These are phyloP conservation scores for Apodemia mormo DNA, from an alignment of 2,888 invertebrate genomes.

Conservation along the genomic window DNA sequence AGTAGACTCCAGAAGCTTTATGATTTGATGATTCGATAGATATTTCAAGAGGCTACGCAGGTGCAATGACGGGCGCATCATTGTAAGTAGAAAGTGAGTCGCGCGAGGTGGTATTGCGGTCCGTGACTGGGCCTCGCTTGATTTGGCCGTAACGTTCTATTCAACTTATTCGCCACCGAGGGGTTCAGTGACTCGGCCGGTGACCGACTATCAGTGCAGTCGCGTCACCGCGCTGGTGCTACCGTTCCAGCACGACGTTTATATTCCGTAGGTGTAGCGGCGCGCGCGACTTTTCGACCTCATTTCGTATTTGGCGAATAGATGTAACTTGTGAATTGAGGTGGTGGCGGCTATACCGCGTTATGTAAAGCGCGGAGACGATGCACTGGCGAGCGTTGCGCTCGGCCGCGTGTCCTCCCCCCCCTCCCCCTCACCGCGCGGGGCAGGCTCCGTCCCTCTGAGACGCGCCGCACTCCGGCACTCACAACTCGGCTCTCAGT, in stretches of 20 bases:
- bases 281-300: slow-evolving; percentile 62
- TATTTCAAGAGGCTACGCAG: too few species aligned
- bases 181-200: slow-evolving; percentile 76
- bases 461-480: slow-evolving; percentile 45
- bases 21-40: too few species aligned
- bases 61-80: not conserved
- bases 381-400: slow-evolving; percentile 72
- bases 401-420: slow-evolving; percentile 69
- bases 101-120: slow-evolving; percentile 44
- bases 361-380: slow-evolving; percentile 74
- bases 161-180: slow-evolving; percentile 74
- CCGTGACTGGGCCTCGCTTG: slow-evolving; percentile 53
- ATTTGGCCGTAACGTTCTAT: slow-evolving; percentile 77
- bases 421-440: slow-evolving; percentile 37
- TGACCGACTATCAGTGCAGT: slow-evolving; percentile 67
- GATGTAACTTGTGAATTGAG: slow-evolving; percentile 39
- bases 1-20: too few species aligned
- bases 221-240: slow-evolving; percentile 74
- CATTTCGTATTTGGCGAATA: slow-evolving; percentile 57
- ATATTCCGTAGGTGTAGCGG: slow-evolving; percentile 67
- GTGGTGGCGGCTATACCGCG: slow-evolving; percentile 57
- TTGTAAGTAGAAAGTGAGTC: slow-evolving; percentile 68
- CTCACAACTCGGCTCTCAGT: slow-evolving; percentile 25
- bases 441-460: slow-evolving; percentile 53
- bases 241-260: slow-evolving; percentile 62